These are phyloP conservation scores for Melipona quadrifasciata DNA, from an alignment of 1,140 invertebrate species.

Conservation along the genomic window DNA sequence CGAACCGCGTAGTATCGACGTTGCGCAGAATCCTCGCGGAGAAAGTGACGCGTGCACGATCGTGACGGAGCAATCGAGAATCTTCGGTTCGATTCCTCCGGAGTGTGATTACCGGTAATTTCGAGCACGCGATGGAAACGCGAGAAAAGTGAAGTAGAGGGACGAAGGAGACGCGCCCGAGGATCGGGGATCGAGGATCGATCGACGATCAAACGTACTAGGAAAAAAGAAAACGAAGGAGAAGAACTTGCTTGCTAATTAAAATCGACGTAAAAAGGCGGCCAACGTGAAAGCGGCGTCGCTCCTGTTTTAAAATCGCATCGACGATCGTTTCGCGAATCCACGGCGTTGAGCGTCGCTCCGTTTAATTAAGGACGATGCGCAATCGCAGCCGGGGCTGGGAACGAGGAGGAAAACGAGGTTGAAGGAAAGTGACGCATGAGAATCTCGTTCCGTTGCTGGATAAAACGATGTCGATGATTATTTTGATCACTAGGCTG, in stretches of 20 bases:
- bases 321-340: slow-evolving; percentile 59
- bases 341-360: slow-evolving; percentile 13
- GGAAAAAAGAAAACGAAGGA: background rate
- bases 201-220: background rate
- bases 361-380: slow-evolving; percentile 63
- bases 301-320: slow-evolving; percentile 34
- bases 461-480: background rate
- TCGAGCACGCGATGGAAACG: slow-evolving; percentile 28
- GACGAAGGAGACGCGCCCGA: background rate
- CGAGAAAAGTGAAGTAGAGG: background rate
- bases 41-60: slow-evolving; percentile 21
- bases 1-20: background rate
- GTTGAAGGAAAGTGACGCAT: slow-evolving; percentile 68
- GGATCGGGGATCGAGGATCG: background rate
- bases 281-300: slow-evolving; percentile 54
- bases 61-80: slow-evolving; percentile 19
- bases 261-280: slow-evolving; percentile 62
- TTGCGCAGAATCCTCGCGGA: background rate
- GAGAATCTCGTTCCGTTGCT: slow-evolving; percentile 53
- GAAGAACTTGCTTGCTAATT: slow-evolving; percentile 64
- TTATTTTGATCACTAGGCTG: background rate
- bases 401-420: slow-evolving; percentile 68
- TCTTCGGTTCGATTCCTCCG: background rate
- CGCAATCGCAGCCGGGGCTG: slow-evolving; percentile 55
- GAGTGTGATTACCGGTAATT: background rate